These are phyloP conservation scores for Papilio helenus DNA, from an alignment of 1,140 invertebrate species.

Conservation along the genomic window DNA sequence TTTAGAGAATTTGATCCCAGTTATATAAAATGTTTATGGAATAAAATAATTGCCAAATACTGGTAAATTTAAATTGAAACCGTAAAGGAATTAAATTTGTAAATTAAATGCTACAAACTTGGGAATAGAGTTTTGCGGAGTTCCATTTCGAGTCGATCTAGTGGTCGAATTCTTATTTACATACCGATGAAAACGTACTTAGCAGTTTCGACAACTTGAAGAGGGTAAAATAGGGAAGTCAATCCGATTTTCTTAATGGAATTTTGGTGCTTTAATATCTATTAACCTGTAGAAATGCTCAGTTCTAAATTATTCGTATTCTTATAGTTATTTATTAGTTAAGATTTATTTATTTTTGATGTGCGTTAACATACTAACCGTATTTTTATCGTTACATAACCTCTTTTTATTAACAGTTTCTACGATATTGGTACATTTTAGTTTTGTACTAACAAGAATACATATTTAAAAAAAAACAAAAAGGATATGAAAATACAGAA, in stretches of 20 bases:
- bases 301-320: background rate
- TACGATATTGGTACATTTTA: no score
- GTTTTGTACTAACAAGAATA: no score
- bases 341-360: no score
- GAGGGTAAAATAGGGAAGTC: slow-evolving; percentile 24
- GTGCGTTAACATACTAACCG: no score
- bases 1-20: background rate
- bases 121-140: slow-evolving; percentile 12
- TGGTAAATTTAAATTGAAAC: background rate
- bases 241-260: slow-evolving; percentile 22
- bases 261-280: slow-evolving; percentile 9
- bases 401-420: no score
- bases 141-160: slow-evolving; percentile 18
- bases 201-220: slow-evolving; percentile 28
- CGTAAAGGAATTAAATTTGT: slow-evolving; percentile 13
- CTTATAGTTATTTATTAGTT: background rate
- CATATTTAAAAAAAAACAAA: no score
- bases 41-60: background rate
- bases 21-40: background rate
- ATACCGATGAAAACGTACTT: slow-evolving; percentile 26
- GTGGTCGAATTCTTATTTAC: slow-evolving; percentile 27
- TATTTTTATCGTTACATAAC: no score
- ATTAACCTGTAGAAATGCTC: background rate
- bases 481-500: background rate
- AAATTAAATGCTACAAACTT: slow-evolving; percentile 24